These are phyloP conservation scores for Gadopsis bispinosus DNA, from an alignment of 2,797 vertebrate species.

Conservation along the genomic window DNA sequence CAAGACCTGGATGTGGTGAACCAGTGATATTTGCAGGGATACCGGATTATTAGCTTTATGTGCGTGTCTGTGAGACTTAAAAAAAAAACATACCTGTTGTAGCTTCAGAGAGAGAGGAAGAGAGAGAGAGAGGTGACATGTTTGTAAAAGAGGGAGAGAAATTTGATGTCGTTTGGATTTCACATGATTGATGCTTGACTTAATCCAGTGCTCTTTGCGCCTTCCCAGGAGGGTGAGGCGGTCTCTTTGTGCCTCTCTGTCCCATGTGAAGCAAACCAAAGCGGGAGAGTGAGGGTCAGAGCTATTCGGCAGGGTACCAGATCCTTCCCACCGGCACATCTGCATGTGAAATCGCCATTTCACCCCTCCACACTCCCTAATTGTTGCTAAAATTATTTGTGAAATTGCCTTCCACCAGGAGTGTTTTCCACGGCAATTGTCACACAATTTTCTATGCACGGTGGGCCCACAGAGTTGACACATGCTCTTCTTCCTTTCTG, in stretches of 20 bases:
- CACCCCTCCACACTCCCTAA: slow-evolving; percentile 95
- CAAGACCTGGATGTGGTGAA: slow-evolving; percentile 54
- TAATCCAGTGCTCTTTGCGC: slow-evolving; percentile 83
- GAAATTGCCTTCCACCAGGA: slow-evolving; percentile 94
- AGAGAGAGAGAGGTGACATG: slow-evolving; percentile 33
- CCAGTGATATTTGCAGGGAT: slow-evolving; percentile 54
- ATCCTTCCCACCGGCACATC: slow-evolving; percentile 87
- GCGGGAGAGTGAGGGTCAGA: slow-evolving; percentile 76
- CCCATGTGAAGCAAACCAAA: slow-evolving; percentile 84
- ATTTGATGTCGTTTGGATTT: slow-evolving; percentile 72
- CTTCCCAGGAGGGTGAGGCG: slow-evolving; percentile 81
- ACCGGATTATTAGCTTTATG: slow-evolving; percentile 47
- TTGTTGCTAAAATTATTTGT: slow-evolving; percentile 97
- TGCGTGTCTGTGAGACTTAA: slow-evolving; percentile 44
- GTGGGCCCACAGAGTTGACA: slow-evolving; percentile 84
- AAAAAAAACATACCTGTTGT: slow-evolving; percentile 50
- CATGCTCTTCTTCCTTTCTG: slow-evolving; percentile 72
- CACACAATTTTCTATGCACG: slow-evolving; percentile 75
- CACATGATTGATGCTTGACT: slow-evolving; percentile 87
- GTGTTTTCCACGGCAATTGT: slow-evolving; percentile 88
- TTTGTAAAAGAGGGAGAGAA: slow-evolving; percentile 62
- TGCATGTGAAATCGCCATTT: slow-evolving; percentile 96
- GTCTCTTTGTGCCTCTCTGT: slow-evolving; percentile 79
- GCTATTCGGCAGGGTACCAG: slow-evolving; percentile 82
- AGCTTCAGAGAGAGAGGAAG: not conserved